These are phyloP conservation scores for Crypturellus undulatus DNA, from an alignment of 2,113 vertebrate genomes.

Conservation along the genomic window DNA sequence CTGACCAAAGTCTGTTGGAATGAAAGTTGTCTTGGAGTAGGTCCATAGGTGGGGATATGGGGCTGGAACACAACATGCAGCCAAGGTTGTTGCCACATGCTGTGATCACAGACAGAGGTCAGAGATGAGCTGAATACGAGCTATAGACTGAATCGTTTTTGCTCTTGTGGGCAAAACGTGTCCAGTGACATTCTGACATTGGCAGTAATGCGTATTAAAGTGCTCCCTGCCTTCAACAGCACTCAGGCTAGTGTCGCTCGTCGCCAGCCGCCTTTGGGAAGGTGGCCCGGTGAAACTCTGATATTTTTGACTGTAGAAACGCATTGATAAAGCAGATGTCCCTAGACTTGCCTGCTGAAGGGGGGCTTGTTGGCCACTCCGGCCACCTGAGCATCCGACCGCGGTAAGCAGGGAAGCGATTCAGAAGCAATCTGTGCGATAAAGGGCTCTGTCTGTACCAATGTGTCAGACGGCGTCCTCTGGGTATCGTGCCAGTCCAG, in stretches of 20 bases:
- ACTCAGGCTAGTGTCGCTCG: neutral
- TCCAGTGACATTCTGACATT: neutral
- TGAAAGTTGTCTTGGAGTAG: neutral
- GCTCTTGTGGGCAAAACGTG: neutral
- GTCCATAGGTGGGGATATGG: neutral
- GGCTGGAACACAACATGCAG: neutral
- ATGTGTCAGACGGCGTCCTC: neutral
- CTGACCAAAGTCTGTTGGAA: neutral
- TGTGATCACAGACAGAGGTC: neutral
- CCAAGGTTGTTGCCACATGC: neutral
- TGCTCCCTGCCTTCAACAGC: neutral
- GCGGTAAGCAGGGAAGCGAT: neutral
- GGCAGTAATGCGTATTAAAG: neutral
- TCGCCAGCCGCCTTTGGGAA: neutral
- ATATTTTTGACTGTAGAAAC: neutral
- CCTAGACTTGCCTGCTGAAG: neutral
- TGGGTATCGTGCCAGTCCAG: neutral
- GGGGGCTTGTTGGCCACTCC: neutral
- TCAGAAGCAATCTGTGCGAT: neutral
- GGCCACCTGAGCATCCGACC: neutral
- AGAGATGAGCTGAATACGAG: neutral
- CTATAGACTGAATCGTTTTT: neutral
- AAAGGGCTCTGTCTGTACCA: neutral
- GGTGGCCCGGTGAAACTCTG: neutral
- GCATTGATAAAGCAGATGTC: neutral